Base-by-base conservation (phyloP, 2,113 vertebrate species). In the Zosterops pallidus region DNA sequence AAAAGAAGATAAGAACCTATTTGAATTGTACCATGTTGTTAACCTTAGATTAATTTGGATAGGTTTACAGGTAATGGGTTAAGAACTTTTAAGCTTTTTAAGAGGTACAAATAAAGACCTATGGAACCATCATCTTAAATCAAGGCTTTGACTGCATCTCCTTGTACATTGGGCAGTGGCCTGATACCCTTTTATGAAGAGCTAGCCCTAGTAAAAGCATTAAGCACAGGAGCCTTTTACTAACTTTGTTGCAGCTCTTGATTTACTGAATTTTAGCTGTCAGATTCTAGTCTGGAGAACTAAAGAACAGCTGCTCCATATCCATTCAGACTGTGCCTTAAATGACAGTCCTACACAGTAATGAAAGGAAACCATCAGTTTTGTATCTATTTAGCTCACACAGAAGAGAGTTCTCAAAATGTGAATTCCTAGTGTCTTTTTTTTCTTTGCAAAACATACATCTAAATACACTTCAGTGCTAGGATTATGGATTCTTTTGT, bases 141-240 rank as follows among this genome's bases (percentile, higher is more conserved):
- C 57, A 92, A 81, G 37, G 47, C 31, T 96, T 95, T 97, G 93
- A 95, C 64, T 63, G 14, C 55, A 94, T 96, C 88, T 94, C 70
- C 37, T 90, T 89, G 76, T 71, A 85, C 35, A 29, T n/a, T 76
- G 49, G 80, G 60, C 59, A 83, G 90, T 83, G 69, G 75, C 18
- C 72, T 78, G 68, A 80, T 70, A 94, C 31, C 29, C 35, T 94
- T 77, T 86, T 82, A 81, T 49, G 71, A 95, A 80, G 47, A 53
- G n/a, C 29, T 76, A 91, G 64, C 93, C 64, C 53, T 65, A 60
- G 29, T 46, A 49, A 91, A 71, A 86, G 60, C 59, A 64, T 14
- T 46, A 77, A 82, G 55, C 26, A 80, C 24, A 52, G 86, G 86
- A 96, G 85, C 25, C 77, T 95, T 92, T 81, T 83, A 79, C 76